Evolutionary conservation across 2,113 vertebrate species (phyloP).

Genomic region (Ibidorhyncha struthersii): DNA sequence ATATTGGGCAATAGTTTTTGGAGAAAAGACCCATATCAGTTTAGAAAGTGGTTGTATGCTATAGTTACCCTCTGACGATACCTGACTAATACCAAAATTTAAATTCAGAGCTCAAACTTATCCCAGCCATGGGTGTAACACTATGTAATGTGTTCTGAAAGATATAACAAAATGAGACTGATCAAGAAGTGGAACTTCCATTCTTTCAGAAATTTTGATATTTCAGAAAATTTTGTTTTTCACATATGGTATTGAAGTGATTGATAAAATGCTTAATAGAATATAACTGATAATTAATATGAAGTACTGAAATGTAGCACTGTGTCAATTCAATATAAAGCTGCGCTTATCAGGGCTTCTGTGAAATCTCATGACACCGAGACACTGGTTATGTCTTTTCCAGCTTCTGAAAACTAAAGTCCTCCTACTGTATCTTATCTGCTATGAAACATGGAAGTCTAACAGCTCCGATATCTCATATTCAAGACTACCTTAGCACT

Average conservation of each 20-base stretch:
- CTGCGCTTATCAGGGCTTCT: background rate
- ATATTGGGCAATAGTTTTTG: background rate
- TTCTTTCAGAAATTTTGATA: background rate
- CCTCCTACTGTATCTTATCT: background rate
- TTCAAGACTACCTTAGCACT: background rate
- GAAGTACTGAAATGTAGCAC: background rate
- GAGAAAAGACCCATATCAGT: background rate
- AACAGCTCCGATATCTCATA: background rate
- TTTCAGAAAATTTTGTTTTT: background rate
- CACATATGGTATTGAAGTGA: background rate
- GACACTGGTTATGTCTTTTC: background rate
- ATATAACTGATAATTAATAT: background rate
- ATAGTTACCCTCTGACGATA: background rate
- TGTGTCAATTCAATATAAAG: background rate
- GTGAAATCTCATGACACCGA: background rate
- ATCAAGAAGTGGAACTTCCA: background rate
- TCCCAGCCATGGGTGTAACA: background rate
- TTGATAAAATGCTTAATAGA: background rate
- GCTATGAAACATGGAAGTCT: background rate
- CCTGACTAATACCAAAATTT: background rate
- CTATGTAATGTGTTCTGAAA: background rate
- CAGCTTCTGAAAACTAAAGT: background rate
- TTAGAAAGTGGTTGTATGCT: background rate
- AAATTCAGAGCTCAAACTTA: background rate
- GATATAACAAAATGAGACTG: background rate